A percentile compares a stretch with the other conserved stretches of the same genome.
These are phyloP conservation scores for Drosophila stalkeri DNA, from an alignment of 2,888 invertebrate genomes.

Conservation along the genomic window DNA sequence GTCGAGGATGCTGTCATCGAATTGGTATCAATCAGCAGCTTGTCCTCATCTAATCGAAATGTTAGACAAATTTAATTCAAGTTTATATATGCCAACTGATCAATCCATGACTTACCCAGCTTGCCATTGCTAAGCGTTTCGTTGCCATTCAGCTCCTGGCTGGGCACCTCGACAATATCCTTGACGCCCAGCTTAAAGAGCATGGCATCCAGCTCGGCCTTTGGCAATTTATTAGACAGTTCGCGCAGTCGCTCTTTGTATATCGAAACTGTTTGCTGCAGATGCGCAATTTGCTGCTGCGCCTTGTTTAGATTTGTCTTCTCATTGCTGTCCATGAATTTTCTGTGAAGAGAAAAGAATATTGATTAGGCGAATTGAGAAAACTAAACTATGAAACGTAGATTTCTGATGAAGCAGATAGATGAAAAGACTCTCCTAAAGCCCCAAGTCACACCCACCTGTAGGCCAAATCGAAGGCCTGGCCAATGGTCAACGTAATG, in stretches of 20 bases:
- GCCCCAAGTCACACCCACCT: constrained; percentile 87
- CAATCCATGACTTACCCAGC: constrained; percentile 51
- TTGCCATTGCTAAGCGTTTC: constrained; percentile 72
- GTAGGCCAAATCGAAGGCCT: constrained; percentile 99
- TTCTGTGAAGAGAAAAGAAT: constrained; percentile 85
- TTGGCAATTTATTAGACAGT: constrained; percentile 85
- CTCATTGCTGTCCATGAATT: constrained; percentile 96
- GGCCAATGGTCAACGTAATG: constrained; percentile 98
- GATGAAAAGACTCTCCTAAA: too few species aligned
- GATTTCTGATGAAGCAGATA: background rate
- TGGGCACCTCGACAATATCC: constrained; percentile 85
- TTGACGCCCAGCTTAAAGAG: constrained; percentile 87
- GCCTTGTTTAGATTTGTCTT: constrained; percentile 95
- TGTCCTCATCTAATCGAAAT: constrained; percentile 75
- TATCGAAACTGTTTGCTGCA: constrained; percentile 94
- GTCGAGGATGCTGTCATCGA: constrained; percentile 76
- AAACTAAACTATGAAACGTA: background rate
- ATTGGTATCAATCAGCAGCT: constrained; percentile 84
- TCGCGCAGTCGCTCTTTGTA: constrained; percentile 93
- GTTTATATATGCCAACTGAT: background rate
- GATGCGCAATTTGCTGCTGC: constrained; percentile 93
- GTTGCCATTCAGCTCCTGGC: constrained; percentile 50
- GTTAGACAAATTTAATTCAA: background rate
- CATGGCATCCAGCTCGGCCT: constrained; percentile 85
- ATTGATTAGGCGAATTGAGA: background rate